These are phyloP conservation scores for Anser cygnoides DNA, from an alignment of 2,113 vertebrate species.

Conservation along the genomic window DNA sequence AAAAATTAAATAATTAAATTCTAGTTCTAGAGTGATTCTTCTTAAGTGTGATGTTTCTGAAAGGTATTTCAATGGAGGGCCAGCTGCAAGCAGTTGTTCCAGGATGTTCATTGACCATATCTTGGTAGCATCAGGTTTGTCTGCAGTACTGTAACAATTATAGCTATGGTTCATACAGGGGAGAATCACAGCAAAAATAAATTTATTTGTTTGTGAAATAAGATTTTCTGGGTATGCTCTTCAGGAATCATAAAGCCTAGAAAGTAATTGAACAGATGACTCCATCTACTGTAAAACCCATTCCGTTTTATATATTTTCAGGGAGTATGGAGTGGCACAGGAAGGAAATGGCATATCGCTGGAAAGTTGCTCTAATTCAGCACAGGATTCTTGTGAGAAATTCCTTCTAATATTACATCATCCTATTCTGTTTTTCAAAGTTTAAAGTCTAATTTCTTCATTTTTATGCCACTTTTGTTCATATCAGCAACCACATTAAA, in stretches of 20 bases:
- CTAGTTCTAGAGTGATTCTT: neutral
- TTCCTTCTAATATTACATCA: conserved; percentile 65
- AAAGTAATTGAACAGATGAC: conserved; percentile 37
- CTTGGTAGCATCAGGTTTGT: neutral
- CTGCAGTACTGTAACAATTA: neutral
- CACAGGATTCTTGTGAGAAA: conserved; percentile 68
- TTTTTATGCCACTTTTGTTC: conserved; percentile 38
- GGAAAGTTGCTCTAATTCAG: conserved; percentile 69
- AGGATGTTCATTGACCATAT: neutral
- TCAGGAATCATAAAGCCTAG: conserved; percentile 38
- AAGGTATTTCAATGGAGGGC: neutral
- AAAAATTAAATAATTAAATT: neutral
- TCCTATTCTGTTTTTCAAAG: conserved; percentile 39
- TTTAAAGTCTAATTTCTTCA: conserved; percentile 43
- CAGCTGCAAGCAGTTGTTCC: neutral
- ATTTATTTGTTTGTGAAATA: neutral
- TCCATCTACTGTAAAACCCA: conserved; percentile 60
- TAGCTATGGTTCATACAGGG: neutral
- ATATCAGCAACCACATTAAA: conserved; percentile 17
- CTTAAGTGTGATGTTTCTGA: neutral
- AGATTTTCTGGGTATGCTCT: neutral
- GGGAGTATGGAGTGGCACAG: conserved; percentile 62
- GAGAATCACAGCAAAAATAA: neutral
- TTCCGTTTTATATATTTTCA: conserved; percentile 69
- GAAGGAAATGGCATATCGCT: conserved; percentile 65